These are phyloP conservation scores for Sarcoramphus papa DNA, from an alignment of 2,797 vertebrate genomes.

Conservation along the genomic window DNA sequence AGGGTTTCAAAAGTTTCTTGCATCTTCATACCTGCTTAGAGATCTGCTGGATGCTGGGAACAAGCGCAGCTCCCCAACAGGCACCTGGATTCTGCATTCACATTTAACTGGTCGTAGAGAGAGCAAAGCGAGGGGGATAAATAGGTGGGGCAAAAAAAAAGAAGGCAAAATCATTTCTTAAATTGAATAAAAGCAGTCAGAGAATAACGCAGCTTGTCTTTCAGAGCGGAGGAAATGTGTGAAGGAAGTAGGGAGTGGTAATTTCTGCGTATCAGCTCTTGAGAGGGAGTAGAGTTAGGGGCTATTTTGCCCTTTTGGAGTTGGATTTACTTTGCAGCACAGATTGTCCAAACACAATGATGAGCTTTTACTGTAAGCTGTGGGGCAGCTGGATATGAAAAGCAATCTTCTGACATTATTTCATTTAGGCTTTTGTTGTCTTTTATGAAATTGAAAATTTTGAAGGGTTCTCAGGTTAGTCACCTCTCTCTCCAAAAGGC, in stretches of 20 bases:
- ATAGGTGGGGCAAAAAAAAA: background rate
- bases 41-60: background rate
- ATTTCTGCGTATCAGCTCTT: background rate
- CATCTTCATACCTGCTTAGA: background rate
- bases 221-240: background rate
- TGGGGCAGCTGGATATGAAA: background rate
- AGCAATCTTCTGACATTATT: background rate
- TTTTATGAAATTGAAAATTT: background rate
- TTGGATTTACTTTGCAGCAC: background rate
- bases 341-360: background rate
- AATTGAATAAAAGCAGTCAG: background rate
- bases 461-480: background rate
- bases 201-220: background rate
- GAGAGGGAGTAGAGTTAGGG: background rate
- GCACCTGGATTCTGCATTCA: background rate
- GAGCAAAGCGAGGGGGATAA: background rate
- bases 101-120: background rate
- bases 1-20: background rate
- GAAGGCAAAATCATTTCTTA: background rate
- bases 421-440: background rate
- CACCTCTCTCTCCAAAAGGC: background rate
- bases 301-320: background rate
- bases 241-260: background rate
- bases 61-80: background rate
- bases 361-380: background rate